Percentiles rank a stretch among this genome's conserved stretches.
These are phyloP conservation scores for Thermophis baileyi DNA, from an alignment of 2,113 vertebrate genomes.

Conservation along the genomic window DNA sequence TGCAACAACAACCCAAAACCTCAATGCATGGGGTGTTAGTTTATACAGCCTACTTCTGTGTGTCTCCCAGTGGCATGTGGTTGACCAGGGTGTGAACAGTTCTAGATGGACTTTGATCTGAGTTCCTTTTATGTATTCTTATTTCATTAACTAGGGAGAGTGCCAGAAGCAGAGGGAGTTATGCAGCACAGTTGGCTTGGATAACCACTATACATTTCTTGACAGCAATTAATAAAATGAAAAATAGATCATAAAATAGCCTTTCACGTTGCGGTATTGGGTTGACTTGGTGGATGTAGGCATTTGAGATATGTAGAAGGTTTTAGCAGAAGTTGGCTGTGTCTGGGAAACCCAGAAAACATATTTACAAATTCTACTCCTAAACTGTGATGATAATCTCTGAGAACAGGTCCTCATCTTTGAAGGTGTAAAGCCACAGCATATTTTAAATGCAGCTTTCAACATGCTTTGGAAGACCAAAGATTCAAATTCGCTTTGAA, in stretches of 20 bases:
- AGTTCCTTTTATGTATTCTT: background rate
- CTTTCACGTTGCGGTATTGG: background rate
- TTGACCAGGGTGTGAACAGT: background rate
- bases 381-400: conserved; percentile 36
- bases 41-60: background rate
- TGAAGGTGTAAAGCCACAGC: background rate
- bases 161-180: background rate
- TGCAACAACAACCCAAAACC: background rate
- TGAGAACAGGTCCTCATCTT: conserved; percentile 47
- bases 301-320: background rate
- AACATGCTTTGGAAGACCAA: conserved; percentile 50
- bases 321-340: background rate
- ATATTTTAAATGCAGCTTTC: background rate
- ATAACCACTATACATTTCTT: background rate
- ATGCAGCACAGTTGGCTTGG: background rate
- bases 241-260: background rate
- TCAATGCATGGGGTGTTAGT: background rate
- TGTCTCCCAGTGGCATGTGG: background rate
- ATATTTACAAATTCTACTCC: conserved; percentile 21
- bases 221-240: background rate
- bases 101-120: background rate
- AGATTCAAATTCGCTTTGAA: conserved; percentile 41
- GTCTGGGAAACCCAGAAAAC: background rate
- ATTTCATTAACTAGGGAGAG: background rate
- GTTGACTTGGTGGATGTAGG: background rate